Evolutionary conservation across 2,888 invertebrate species (phyloP), one percentile per base, ranked within the genome.

Genomic region (Amphiduros pacificus): DNA sequence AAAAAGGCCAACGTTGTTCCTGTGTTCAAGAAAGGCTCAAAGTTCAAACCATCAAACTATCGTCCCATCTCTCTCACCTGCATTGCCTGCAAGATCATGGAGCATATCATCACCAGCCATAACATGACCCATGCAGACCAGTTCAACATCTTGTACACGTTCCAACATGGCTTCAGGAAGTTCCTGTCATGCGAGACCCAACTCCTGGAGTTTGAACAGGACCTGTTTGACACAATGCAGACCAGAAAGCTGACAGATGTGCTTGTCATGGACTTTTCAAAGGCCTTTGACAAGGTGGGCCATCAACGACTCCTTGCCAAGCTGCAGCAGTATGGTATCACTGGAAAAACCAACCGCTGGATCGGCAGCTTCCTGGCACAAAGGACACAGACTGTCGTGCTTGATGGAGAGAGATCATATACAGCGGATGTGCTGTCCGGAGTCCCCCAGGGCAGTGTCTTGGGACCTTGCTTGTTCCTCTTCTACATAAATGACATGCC

Each of bases 21-120:
- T 11, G 51, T 70, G 2, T 69, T 62, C 62, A 69, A 65, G 51
- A 67, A 69, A 51, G 69, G 68, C 4, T 60, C 65, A 41, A 50
- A 44, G 31, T 52, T 41, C 29, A 49, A 27, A 32, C 40, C 65
- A 3, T 54, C 44, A 6, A 71, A 71, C 60, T 68, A 69, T 48
- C 48, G 66, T 36, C 70, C 67, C 9, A 55, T 69, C 17, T 68
- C 62, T 0, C 48, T 71, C 6, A 69, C 65, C 2, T 28, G 63
- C 27, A 51, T 67, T 11, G 9, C 44, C 11, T 66, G 63, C 27
- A 70, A 70, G 49, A 27, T 69, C 11, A 27, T 70, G 24, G 65
- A 72, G 50, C 64, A 69, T 44, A 61, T 67, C 20, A 40, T 67
- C 9, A 24, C 48, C 32, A 65, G 65, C 58, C 52, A 62, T 29